Conservation (phyloP, 2,888 invertebrate genomes). For the Mongoloraphidia duomilia region DNA sequence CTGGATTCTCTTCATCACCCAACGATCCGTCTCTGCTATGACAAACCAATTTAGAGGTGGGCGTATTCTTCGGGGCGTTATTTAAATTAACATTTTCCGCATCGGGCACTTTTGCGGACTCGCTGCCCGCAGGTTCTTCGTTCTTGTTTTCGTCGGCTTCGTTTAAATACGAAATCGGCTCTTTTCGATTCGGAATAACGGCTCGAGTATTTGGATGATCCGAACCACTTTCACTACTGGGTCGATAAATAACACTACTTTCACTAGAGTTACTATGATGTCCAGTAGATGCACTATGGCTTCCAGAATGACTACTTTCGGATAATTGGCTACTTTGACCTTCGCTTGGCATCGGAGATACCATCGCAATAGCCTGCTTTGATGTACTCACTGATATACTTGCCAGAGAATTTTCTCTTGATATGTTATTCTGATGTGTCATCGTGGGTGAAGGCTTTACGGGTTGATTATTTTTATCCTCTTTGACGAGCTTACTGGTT, state of each 20-base stretch:
- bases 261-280: conserved; percentile 59
- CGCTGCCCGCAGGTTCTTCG: conserved; percentile 28
- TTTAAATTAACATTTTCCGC: background rate
- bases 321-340: conserved; percentile 38
- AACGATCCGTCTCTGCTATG: conserved; percentile 39
- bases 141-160: conserved; percentile 33
- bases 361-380: conserved; percentile 34
- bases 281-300: conserved; percentile 47
- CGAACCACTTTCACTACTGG: conserved; percentile 56
- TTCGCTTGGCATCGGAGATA: conserved; percentile 59
- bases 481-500: conserved; percentile 58
- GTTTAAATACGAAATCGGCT: conserved; percentile 29
- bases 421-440: conserved; percentile 13
- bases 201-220: conserved; percentile 35
- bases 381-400: conserved; percentile 12
- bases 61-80: background rate
- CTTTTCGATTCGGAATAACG: conserved; percentile 38
- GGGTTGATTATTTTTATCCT: conserved; percentile 35
- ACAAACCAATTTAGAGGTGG: background rate
- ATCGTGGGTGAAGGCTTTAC: conserved; percentile 21
- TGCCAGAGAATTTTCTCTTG: conserved; percentile 26
- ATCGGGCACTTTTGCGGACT: conserved; percentile 12
- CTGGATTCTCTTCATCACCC: conserved; percentile 52
- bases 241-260: conserved; percentile 57
- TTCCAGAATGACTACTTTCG: conserved; percentile 44